Evolutionary conservation across 2,797 vertebrate genomes (phyloP), one percentile per base, ranked within the genome.

Genomic region (Phoeniculus purpureus): DNA sequence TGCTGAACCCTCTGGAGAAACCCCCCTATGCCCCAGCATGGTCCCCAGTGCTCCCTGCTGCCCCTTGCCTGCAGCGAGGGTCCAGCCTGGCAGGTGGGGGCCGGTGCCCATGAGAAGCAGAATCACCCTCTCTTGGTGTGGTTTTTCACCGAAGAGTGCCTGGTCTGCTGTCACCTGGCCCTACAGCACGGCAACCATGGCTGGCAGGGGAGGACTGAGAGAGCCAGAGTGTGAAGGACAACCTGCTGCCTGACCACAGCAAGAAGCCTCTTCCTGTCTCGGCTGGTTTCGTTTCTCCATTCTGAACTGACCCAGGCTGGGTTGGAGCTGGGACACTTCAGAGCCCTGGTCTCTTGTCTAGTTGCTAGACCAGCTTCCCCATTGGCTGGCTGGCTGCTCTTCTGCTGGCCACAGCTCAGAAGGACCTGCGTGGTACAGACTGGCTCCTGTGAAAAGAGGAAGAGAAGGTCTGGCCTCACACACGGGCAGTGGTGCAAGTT

Each of bases 281-380:
- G 2, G 34, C 62, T 73, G 62, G 73, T 93, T 95, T 94, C 89
- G 54, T 75, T 94, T 96, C 94, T 89, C 79, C 70, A 0, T 75
- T 78, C 34, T 87, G 76, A 40, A 59, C 66, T 45, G 16, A 70
- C 55, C 45, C 70, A 91, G 7, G 5, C 29, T 75, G 59, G 26
- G 21, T 6, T 90, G 32, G n/a, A 73, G 54, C 58, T 68, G 65
- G 58, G 37, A 52, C 13, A 2, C 31, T 90, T 90, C 72, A 66
- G 52, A 82, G 58, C n/a, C 18, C 47, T 68, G 15, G 8, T 81
- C 94, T 85, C 62, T 62, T 23, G 9, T 83, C 82, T 89, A 22
- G n/a, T 15, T 31, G 48, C 70, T 73, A 77, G 51, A 78, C 52
- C 43, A 56, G 66, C 91, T 94, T 96, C 92, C 93, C 50, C 56